These are phyloP conservation scores for Anorthoa munda DNA, from an alignment of 2,888 invertebrate species.

Conservation along the genomic window DNA sequence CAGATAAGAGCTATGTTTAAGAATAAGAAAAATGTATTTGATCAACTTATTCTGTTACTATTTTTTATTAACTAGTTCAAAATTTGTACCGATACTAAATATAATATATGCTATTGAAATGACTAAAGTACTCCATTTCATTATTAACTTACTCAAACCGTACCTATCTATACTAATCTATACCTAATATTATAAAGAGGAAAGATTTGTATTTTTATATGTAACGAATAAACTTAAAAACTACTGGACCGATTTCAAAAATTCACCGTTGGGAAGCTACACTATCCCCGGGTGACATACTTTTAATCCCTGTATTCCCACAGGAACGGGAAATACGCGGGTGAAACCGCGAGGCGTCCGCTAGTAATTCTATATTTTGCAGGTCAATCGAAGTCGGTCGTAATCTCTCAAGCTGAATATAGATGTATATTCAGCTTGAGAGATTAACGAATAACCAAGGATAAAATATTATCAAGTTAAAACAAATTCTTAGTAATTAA, in stretches of 20 bases:
- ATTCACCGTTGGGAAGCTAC: too few species aligned
- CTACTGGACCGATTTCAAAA: too few species aligned
- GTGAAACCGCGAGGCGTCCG: too few species aligned
- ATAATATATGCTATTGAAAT: background rate
- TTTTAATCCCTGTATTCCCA: too few species aligned
- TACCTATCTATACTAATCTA: too few species aligned
- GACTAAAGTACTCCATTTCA: background rate
- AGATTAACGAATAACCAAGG: slow-evolving; percentile 18
- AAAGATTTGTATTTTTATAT: too few species aligned
- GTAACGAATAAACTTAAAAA: too few species aligned
- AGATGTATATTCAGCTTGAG: slow-evolving; percentile 8
- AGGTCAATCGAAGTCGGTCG: slow-evolving; percentile 10
- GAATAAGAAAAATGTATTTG: background rate
- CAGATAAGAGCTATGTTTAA: background rate
- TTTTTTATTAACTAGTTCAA: background rate
- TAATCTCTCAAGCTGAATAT: too few species aligned
- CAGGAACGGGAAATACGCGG: too few species aligned
- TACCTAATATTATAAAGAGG: too few species aligned
- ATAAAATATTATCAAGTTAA: slow-evolving; percentile 19
- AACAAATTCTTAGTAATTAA: slow-evolving; percentile 1
- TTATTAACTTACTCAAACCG: background rate
- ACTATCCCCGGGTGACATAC: too few species aligned
- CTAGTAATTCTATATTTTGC: slow-evolving; percentile 14
- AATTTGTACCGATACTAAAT: background rate
- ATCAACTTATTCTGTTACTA: too few species aligned